Base-by-base conservation (phyloP, 1,140 invertebrate species). In the Lepeophtheirus salmonis region DNA sequence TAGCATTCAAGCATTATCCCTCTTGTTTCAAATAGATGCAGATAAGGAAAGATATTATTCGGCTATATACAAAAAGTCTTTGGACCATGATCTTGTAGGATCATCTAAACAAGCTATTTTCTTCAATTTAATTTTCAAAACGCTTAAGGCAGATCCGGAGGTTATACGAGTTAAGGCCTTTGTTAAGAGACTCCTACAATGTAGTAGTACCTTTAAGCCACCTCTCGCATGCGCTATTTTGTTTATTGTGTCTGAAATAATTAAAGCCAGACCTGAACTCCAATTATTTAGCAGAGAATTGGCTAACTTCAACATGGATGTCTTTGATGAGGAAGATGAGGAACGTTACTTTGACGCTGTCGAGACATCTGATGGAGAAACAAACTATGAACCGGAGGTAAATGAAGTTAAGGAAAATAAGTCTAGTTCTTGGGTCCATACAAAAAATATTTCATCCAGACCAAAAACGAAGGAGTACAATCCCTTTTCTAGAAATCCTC, bases 1-100 rank as follows among this genome's bases (percentile, higher is more conserved):
- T 0, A 79, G 84, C 20, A 70, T 97, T 10, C 90, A 91, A 68
- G 87, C 89, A 0, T 70, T 97, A 0, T 81, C 80, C 62, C 75
- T 98, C 61, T 73, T 98, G 1, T 82, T 83, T 66, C 90, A 95
- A 68, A 78, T 92, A 60, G 78, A 79, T 25, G 79, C 79, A 52
- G 70, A 78, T 0, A 75, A 74, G 60, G 74, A 76, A 64, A 74
- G 91, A 60, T 97, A 87, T 75, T 97, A 95, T 73, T 79, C 78
- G 63, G 80, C 87, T 0, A 75, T 98, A 18, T 98, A 97, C 69
- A 78, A 78, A 26, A 94, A 95, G 69, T 67, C 97, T 52, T 66
- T 82, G 0, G 86, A 89, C 67, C 75, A 83, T 1, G 79, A 83
- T 62, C 75, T 96, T 48, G 75, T 79, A 55, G 76, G 73, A 16